Evolutionary conservation across 2,113 vertebrate genomes (phyloP), one percentile per base, ranked within the genome.

Genomic region (Argyrosomus japonicus): DNA sequence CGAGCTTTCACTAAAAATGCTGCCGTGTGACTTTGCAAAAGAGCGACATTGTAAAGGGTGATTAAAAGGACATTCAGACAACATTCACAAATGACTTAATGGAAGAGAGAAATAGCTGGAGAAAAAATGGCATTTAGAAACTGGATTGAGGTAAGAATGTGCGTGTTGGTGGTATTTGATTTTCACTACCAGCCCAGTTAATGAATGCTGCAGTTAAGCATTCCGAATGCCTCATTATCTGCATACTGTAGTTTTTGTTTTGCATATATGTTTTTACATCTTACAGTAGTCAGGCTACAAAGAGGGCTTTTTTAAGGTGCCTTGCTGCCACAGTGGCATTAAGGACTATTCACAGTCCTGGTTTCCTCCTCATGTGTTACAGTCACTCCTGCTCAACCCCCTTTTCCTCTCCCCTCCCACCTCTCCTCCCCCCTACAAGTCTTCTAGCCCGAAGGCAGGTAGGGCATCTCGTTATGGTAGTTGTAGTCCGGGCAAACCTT

Each of bases 401-500:
- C 29, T 62, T 80, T 72, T 81, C 74, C 83, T 79, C 88, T 85
- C 75, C 82, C 79, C 71, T 83, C 68, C 72, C 60, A 63, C 78
- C 88, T 82, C 82, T 75, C 83, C 83, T 60, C 53, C 45, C 72
- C 77, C 68, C 63, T 64, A 14, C 61, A 23, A n/a, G 63, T 57
- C 53, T 21, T 88, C 91, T 96, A 99, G 21, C 98, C 98, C 2
- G 98, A 98, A 2, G 98, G 98, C 89, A 97, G 96, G 90, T 97
- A 97, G 91, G 98, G 97, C 60, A 96, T 97, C 61, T 97, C 96
- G 6, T 96, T 96, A 90, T 98, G 98, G 79, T 96, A 96, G 94
- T 97, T 97, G 93, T 99, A 98, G 93, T 99, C 98, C 4, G 98
- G 98, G 84, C 98, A 99, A 64, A 98, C 98, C 88, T 98, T 99